A percentile compares a stretch with the other conserved stretches of the same genome.
phyloP scores from a whole-genome alignment of 2,113 vertebrate species.

The Corythoichthys intestinalis region DNA sequence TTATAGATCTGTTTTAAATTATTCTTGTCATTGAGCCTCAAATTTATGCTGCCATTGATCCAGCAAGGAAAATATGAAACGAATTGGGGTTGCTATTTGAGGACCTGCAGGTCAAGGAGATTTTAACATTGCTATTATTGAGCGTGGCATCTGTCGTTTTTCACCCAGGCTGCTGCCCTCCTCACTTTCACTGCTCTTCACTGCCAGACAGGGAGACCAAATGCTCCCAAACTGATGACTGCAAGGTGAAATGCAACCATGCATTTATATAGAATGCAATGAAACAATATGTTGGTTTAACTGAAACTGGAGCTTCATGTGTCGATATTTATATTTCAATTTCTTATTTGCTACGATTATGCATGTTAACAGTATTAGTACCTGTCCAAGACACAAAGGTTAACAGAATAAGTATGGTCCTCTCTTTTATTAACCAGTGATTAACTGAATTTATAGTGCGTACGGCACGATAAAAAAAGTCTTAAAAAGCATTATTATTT shows the following conservation, averaged over 20 bases:
- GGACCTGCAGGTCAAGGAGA: slow-evolving; percentile 97
- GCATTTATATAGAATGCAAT: neutral
- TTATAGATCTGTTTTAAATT: slow-evolving; percentile 99
- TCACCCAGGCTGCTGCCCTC: slow-evolving; percentile 62
- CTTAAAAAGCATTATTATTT: no score
- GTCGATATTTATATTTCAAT: neutral
- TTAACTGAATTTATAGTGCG: no score
- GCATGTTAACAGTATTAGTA: no score
- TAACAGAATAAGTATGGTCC: no score
- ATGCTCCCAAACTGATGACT: slow-evolving; percentile 25
- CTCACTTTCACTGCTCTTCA: slow-evolving; percentile 48
- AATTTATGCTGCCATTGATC: slow-evolving; percentile 99
- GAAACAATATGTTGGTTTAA: no score
- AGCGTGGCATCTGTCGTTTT: slow-evolving; percentile 68
- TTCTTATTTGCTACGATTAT: no score
- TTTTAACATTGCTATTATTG: slow-evolving; percentile 89
- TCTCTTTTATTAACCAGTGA: no score
- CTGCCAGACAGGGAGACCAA: slow-evolving; percentile 44
- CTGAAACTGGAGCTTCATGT: no score
- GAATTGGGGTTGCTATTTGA: slow-evolving; percentile 92
- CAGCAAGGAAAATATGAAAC: slow-evolving; percentile 98
- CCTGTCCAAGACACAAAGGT: no score
- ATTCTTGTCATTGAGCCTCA: slow-evolving; percentile 97
- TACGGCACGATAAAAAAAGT: no score
- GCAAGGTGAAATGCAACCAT: slow-evolving; percentile 18